A percentile compares a stretch with the other conserved stretches of the same genome.
Evolutionary conservation across 2,888 invertebrate genomes (phyloP).

Genomic region (Plebejus anna): DNA sequence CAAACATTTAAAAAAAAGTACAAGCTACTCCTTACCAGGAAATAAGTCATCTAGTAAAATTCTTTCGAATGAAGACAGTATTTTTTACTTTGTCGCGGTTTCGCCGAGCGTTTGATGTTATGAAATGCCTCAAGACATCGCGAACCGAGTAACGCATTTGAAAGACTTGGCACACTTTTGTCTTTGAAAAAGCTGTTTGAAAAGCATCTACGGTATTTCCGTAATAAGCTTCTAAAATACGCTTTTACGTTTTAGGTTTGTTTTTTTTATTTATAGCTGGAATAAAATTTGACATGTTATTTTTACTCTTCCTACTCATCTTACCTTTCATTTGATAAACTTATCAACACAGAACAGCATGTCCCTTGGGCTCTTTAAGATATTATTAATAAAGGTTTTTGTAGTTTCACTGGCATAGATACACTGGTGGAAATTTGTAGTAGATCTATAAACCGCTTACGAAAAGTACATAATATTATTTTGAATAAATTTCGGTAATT

Average conservation of each 20-base stretch:
- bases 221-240: not conserved
- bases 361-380: too few relatives aligned
- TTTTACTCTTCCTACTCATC: too few relatives aligned
- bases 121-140: not conserved
- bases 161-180: conserved; percentile 1
- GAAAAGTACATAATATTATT: too few relatives aligned
- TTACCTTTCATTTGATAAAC: too few relatives aligned
- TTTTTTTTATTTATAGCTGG: not conserved
- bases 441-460: too few relatives aligned
- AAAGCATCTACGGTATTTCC: not conserved
- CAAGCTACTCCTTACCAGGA: not conserved
- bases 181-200: not conserved
- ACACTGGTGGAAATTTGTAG: too few relatives aligned
- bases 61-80: not conserved
- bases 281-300: too few relatives aligned
- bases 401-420: too few relatives aligned
- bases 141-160: not conserved
- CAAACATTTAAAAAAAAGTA: not conserved
- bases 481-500: too few relatives aligned
- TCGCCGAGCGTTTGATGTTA: not conserved
- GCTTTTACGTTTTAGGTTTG: not conserved
- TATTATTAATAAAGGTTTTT: too few relatives aligned
- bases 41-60: not conserved
- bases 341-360: too few relatives aligned
- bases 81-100: not conserved